Conservation (phyloP, 1,140 invertebrate species). For the Archivesica marissinica region DNA sequence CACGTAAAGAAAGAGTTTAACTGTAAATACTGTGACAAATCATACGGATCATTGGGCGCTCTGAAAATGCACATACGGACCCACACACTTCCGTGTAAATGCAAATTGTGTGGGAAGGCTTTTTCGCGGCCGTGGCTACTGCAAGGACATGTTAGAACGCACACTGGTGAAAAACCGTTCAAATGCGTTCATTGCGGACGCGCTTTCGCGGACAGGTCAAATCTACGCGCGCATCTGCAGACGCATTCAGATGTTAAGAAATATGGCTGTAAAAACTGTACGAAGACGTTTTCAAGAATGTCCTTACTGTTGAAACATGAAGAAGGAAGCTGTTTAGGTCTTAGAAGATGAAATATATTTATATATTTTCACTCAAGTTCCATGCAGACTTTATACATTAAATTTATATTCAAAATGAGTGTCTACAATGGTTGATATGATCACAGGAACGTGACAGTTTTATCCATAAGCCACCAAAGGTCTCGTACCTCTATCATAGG, state of each 20-base stretch:
- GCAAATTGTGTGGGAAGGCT: conserved; percentile 93
- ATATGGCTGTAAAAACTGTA: conserved; percentile 96
- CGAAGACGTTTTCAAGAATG: conserved; percentile 99
- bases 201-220: conserved; percentile 97
- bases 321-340: conserved; percentile 88
- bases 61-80: conserved; percentile 99
- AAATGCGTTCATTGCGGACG: conserved; percentile 92
- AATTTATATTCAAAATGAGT: no score
- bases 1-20: conserved; percentile 95
- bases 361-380: no score
- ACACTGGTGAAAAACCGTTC: conserved; percentile 81
- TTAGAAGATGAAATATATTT: conserved; percentile 15
- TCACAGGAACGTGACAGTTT: no score
- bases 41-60: conserved; percentile 97
- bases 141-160: conserved; percentile 80
- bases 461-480: no score
- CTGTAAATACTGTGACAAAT: conserved; percentile 98
- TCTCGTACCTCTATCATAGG: no score
- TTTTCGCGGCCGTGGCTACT: conserved; percentile 80
- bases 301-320: conserved; percentile 96
- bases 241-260: conserved; percentile 99
- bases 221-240: conserved; percentile 97
- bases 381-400: no score
- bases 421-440: no score
- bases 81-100: conserved; percentile 98